These are phyloP conservation scores for Taphrorychus bicolor DNA, from an alignment of 2,888 invertebrate species.

Conservation along the genomic window DNA sequence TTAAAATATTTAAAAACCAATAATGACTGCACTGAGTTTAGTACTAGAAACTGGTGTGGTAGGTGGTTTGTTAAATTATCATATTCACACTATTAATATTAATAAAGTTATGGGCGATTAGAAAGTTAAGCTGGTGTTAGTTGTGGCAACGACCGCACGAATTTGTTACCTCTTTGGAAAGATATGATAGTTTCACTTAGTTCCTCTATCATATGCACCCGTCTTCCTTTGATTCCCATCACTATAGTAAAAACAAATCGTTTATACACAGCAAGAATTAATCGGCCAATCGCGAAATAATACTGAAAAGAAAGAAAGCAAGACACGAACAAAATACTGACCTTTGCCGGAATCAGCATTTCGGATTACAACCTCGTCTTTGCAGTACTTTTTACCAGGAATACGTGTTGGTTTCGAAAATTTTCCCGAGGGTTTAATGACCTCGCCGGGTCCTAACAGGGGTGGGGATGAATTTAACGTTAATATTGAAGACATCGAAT, in stretches of 20 bases:
- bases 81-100: slow-evolving; percentile 20
- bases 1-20: no score
- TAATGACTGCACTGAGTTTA: not conserved
- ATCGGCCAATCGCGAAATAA: not conserved
- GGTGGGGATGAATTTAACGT: slow-evolving; percentile 63
- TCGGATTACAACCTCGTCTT: slow-evolving; percentile 91
- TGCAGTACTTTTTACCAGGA: slow-evolving; percentile 91
- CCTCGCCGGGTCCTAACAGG: slow-evolving; percentile 82
- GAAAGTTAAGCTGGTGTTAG: slow-evolving; percentile 27
- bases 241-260: slow-evolving; percentile 71
- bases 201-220: slow-evolving; percentile 99
- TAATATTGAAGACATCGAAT: slow-evolving; percentile 62
- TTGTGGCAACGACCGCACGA: slow-evolving; percentile 8
- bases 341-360: slow-evolving; percentile 97
- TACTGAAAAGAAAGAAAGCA: not conserved
- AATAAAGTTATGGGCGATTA: slow-evolving; percentile 8
- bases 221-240: slow-evolving; percentile 98
- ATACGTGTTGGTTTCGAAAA: slow-evolving; percentile 88
- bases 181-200: slow-evolving; percentile 98
- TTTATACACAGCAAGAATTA: not conserved
- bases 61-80: slow-evolving; percentile 16
- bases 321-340: slow-evolving; percentile 55
- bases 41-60: not conserved
- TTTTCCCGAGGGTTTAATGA: slow-evolving; percentile 87
- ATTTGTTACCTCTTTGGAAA: slow-evolving; percentile 91